phyloP scores from a whole-genome alignment of 1,140 invertebrate genomes.

The Diuraphis noxia region DNA sequence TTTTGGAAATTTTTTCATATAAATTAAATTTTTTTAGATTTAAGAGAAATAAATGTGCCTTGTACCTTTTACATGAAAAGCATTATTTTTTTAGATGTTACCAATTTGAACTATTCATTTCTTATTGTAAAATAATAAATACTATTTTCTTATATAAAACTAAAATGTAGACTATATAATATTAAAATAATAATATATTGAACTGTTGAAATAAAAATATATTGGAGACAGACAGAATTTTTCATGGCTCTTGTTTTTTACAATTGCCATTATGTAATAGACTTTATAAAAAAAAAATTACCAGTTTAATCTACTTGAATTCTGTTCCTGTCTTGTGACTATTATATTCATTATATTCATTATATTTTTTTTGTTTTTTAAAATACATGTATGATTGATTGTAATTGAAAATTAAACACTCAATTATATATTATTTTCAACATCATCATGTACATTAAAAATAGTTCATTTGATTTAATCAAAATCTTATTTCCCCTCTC shows the following conservation, averaged over 20 bases:
- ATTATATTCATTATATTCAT: slow-evolving; percentile 39
- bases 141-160: slow-evolving; percentile 39
- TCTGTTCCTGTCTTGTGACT: slow-evolving; percentile 42
- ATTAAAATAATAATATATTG: slow-evolving; percentile 29
- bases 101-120: slow-evolving; percentile 44
- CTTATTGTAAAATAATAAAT: slow-evolving; percentile 38
- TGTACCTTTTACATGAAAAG: slow-evolving; percentile 51
- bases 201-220: slow-evolving; percentile 44
- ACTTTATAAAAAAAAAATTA: background rate
- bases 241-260: slow-evolving; percentile 23
- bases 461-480: slow-evolving; percentile 32
- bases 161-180: slow-evolving; percentile 23
- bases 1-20: slow-evolving; percentile 31
- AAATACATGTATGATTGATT: slow-evolving; percentile 23
- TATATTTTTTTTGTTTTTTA: slow-evolving; percentile 25
- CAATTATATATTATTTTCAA: background rate
- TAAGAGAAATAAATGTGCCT: slow-evolving; percentile 53
- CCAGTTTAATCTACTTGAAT: slow-evolving; percentile 27
- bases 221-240: slow-evolving; percentile 12
- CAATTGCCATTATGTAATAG: background rate
- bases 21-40: slow-evolving; percentile 32
- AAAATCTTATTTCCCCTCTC: background rate
- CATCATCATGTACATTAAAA: slow-evolving; percentile 5
- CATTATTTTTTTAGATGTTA: slow-evolving; percentile 54
- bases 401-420: background rate